These are phyloP conservation scores for Hypena proboscidalis DNA, from an alignment of 2,888 invertebrate genomes.

Conservation along the genomic window DNA sequence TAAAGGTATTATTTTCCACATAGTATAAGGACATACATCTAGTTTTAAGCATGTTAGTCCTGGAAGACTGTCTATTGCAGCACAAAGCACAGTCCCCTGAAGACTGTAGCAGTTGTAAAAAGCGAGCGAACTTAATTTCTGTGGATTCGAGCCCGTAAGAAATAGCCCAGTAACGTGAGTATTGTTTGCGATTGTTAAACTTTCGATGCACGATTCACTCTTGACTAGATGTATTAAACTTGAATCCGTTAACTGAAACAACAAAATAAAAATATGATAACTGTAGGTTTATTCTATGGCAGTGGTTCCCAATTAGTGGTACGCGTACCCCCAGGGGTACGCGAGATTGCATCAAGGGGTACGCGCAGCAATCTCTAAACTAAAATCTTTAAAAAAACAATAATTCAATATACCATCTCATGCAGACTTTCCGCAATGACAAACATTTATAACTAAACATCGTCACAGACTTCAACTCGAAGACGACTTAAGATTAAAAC, in stretches of 20 bases:
- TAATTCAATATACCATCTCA: not conserved
- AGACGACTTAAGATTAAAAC: no score
- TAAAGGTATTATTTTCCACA: slow-evolving; percentile 72
- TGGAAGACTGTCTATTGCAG: slow-evolving; percentile 63
- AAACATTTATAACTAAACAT: no score
- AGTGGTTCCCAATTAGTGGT: no score
- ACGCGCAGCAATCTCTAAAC: no score
- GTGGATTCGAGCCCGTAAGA: slow-evolving; percentile 62
- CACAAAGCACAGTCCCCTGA: slow-evolving; percentile 68
- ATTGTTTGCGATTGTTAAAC: slow-evolving; percentile 68
- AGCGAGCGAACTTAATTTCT: slow-evolving; percentile 58
- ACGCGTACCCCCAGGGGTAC: no score
- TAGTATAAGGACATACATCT: slow-evolving; percentile 65
- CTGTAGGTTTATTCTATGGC: no score
- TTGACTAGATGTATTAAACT: slow-evolving; percentile 73
- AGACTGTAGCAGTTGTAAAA: slow-evolving; percentile 78
- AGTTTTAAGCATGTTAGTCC: slow-evolving; percentile 63
- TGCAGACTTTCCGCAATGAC: not conserved
- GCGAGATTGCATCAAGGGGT: no score
- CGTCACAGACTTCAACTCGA: no score
- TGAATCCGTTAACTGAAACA: slow-evolving; percentile 71
- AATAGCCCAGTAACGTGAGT: slow-evolving; percentile 75
- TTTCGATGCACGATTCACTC: slow-evolving; percentile 64
- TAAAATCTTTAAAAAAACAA: not conserved
- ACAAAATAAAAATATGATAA: slow-evolving; percentile 12